Percentiles rank a stretch among this genome's conserved stretches.
phyloP scores from a whole-genome alignment of 2,113 vertebrate species.

The Cynopterus brachyotis region DNA sequence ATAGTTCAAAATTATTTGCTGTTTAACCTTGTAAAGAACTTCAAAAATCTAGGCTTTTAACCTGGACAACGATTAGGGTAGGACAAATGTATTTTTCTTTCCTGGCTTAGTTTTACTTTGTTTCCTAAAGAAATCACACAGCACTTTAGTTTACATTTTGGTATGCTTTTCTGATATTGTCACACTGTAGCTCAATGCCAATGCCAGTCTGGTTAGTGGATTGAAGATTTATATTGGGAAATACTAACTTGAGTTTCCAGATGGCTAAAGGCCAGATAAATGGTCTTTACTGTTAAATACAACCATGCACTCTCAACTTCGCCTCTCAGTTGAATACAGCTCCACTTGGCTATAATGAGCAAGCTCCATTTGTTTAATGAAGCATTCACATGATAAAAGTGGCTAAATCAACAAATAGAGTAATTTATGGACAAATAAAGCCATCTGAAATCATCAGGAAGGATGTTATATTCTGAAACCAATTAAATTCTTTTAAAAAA shows the following conservation, averaged over 20 bases:
- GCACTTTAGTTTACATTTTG: not conserved
- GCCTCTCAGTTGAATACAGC: slow-evolving; percentile 30
- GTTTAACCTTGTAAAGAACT: slow-evolving; percentile 15
- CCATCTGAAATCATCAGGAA: slow-evolving; percentile 65
- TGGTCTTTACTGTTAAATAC: slow-evolving; percentile 54
- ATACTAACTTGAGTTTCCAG: slow-evolving; percentile 50
- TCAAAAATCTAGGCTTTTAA: slow-evolving; percentile 33
- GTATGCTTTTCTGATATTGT: not conserved
- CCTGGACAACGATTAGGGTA: not conserved
- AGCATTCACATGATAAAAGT: slow-evolving; percentile 65
- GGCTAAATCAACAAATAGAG: slow-evolving; percentile 66
- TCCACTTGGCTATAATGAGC: slow-evolving; percentile 44
- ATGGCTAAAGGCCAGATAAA: slow-evolving; percentile 51
- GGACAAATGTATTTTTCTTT: slow-evolving; percentile 5
- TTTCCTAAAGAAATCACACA: not conserved
- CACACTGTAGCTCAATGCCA: not conserved
- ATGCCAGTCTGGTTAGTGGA: not conserved
- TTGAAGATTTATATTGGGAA: slow-evolving; percentile 45
- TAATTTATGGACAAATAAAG: slow-evolving; percentile 72
- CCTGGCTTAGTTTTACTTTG: not conserved
- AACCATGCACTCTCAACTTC: slow-evolving; percentile 31
- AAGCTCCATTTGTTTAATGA: slow-evolving; percentile 64
- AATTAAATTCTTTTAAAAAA: slow-evolving; percentile 48
- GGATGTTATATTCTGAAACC: slow-evolving; percentile 48
- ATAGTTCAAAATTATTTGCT: not conserved